Conservation (phyloP, 2,888 invertebrate genomes). For the Hypomecis punctinalis region DNA sequence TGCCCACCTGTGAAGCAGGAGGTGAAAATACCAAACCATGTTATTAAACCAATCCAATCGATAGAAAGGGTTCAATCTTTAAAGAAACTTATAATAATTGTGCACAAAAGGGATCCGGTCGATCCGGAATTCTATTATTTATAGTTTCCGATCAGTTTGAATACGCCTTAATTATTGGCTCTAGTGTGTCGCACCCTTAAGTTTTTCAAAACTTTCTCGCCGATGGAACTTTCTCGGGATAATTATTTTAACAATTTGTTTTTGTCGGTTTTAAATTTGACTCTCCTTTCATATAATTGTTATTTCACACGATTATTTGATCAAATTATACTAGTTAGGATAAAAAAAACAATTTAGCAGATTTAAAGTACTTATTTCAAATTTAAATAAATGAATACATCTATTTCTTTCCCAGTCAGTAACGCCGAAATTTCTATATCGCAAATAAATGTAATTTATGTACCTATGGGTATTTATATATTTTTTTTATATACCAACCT, state of each 20-base stretch:
- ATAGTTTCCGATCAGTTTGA: slow-evolving; percentile 83
- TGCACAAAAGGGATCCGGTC: slow-evolving; percentile 83
- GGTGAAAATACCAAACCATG: slow-evolving; percentile 70
- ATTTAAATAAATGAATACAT: no score
- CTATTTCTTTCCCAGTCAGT: no score
- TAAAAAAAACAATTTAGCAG: no score
- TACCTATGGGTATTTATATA: no score
- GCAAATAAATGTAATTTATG: no score
- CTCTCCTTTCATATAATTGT: slow-evolving; percentile 29
- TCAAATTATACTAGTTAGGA: background rate
- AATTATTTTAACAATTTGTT: slow-evolving; percentile 41
- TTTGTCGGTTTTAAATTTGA: slow-evolving; percentile 37
- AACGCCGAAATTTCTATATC: no score
- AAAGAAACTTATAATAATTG: slow-evolving; percentile 76
- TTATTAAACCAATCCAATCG: slow-evolving; percentile 81
- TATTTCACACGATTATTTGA: slow-evolving; percentile 12
- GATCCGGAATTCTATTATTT: slow-evolving; percentile 81
- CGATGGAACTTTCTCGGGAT: slow-evolving; percentile 64
- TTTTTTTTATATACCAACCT: no score
- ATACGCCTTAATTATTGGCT: slow-evolving; percentile 84
- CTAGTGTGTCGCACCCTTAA: slow-evolving; percentile 74
- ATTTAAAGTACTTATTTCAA: no score
- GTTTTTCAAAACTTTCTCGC: slow-evolving; percentile 71
- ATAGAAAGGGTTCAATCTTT: slow-evolving; percentile 76
- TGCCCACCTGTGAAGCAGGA: slow-evolving; percentile 71